Base-by-base conservation (phyloP, 1,140 invertebrate genomes). In the Drosophila gunungcola region DNA sequence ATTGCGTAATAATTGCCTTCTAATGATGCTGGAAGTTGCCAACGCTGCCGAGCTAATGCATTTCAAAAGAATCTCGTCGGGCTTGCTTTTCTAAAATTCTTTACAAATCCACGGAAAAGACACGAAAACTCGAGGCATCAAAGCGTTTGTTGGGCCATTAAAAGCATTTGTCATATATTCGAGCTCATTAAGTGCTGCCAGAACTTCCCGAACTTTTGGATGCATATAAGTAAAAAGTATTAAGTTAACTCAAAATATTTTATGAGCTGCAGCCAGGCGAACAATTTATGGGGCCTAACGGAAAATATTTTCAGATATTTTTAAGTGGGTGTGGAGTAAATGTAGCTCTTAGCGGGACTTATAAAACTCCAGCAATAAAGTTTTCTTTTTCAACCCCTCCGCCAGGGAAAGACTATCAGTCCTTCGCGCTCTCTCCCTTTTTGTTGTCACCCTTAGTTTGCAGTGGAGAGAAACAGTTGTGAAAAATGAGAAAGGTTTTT, bases 161-260 rank as follows among this genome's bases (percentile, higher is more conserved):
- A 70, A 49, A 82, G 46, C 68, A 88, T 85, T 85, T 85, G 82
- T 85, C 82, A 85, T 78, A 78, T 60, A 75, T 88, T 62, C 51
- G 11, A 62, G 61, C 74, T 70, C 74, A 75, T 86, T 81, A 67
- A 85, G 49, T 48, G 45, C 63, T 49, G 21, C 56, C 48, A 54
- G 49, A 62, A 62, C 34, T 78, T 52, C 43, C 41, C 42, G 60
- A 82, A 27, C 45, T 68, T 75, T 75, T 65, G 38, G 43, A 32
- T 58, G 13, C 60, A 48, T 62, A 60, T 53, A 32, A 45, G 34
- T 39, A 63, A 39, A 69, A 67, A 49, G 78, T 84, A 69, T 60
- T 56, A 67, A 57, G 46, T 63, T 36, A 54, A 67, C 73, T 72
- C 38, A 38, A 80, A 77, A 80, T 68, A 78, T 78, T 85, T 85